phyloP scores from a whole-genome alignment of 2,113 vertebrate genomes.

The Dasyurus viverrinus region DNA sequence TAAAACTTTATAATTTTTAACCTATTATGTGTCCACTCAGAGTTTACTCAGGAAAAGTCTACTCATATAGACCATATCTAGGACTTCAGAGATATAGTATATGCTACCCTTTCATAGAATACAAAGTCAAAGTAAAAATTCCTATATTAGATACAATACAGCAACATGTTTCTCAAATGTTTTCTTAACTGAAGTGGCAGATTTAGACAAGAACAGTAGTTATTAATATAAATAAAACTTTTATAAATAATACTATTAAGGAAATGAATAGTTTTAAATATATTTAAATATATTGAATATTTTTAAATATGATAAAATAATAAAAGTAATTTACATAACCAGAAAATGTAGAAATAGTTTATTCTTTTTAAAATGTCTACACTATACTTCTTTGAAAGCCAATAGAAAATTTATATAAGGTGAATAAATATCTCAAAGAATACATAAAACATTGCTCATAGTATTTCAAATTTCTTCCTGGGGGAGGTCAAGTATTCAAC shows the following conservation, averaged over 20 bases:
- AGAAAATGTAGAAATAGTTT: slow-evolving; percentile 28
- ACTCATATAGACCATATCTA: too few species aligned
- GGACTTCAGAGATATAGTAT: too few species aligned
- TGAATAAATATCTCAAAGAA: slow-evolving; percentile 64
- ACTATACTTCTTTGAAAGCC: slow-evolving; percentile 53
- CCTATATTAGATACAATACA: too few species aligned
- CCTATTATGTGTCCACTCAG: too few species aligned
- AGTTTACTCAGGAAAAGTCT: too few species aligned
- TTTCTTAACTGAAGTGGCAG: neutral
- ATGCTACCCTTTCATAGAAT: too few species aligned
- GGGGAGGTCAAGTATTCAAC: neutral
- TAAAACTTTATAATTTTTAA: too few species aligned
- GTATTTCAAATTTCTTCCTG: slow-evolving; percentile 9
- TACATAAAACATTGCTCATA: slow-evolving; percentile 48
- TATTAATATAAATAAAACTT: neutral
- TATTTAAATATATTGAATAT: too few species aligned
- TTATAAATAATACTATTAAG: neutral
- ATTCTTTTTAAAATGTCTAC: slow-evolving; percentile 60
- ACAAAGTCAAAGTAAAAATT: too few species aligned
- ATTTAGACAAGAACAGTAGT: neutral
- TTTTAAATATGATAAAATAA: too few species aligned
- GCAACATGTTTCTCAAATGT: neutral
- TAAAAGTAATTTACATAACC: slow-evolving; percentile 43
- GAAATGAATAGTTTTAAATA: neutral
- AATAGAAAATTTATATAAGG: slow-evolving; percentile 66